Evolutionary conservation across 2,113 vertebrate species (phyloP).

Genomic region (Silurus meridionalis): DNA sequence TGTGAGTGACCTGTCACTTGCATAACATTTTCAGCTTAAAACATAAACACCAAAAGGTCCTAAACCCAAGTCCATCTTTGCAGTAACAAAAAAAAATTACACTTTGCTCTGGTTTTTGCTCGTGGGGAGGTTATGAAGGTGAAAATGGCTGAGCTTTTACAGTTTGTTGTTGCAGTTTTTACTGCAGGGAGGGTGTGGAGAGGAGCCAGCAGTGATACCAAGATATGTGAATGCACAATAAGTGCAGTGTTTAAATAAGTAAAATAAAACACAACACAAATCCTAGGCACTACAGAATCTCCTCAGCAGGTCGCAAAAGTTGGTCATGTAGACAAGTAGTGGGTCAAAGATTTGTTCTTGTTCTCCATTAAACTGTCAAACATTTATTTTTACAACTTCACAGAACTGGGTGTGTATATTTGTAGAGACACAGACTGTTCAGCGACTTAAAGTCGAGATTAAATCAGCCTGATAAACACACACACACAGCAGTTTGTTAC

Average conservation of each 20-base stretch:
- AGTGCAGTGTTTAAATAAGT: not conserved
- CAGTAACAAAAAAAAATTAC: too few species aligned
- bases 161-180: not conserved
- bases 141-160: not conserved
- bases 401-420: not conserved
- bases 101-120: not conserved
- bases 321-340: not conserved
- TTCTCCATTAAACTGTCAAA: not conserved
- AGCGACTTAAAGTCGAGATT: not conserved
- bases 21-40: not conserved
- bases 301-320: not conserved
- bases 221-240: not conserved
- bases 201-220: not conserved
- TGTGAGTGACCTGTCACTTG: not conserved
- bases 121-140: not conserved
- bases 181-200: not conserved
- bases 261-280: not conserved
- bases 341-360: not conserved
- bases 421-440: slow-evolving; percentile 3
- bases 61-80: not conserved
- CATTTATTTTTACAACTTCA: not conserved
- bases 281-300: not conserved
- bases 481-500: not conserved
- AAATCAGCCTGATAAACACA: not conserved
- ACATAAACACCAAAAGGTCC: too few species aligned